These are phyloP conservation scores for Nyctibius bracteatus DNA, from an alignment of 2,113 vertebrate species.

Conservation along the genomic window DNA sequence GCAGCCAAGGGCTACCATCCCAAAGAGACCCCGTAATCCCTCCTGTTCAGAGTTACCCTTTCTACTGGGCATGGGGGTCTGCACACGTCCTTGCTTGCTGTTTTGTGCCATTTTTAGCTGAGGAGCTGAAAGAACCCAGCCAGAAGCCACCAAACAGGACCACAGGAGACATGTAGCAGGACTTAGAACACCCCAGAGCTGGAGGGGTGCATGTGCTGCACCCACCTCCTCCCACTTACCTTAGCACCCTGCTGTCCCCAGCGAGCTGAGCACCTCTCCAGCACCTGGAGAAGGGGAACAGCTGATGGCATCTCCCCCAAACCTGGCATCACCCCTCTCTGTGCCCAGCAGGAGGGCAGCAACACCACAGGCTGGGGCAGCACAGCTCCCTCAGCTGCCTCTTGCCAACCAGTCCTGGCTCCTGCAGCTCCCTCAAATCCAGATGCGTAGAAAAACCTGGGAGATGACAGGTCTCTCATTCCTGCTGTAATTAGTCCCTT, in stretches of 20 bases:
- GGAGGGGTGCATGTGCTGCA: background rate
- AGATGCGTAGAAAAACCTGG: background rate
- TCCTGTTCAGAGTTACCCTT: background rate
- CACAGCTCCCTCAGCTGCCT: background rate
- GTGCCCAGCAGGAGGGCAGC: background rate
- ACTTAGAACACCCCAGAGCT: background rate
- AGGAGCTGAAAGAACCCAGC: background rate
- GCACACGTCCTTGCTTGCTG: background rate
- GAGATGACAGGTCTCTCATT: conserved; percentile 3
- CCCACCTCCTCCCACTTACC: background rate
- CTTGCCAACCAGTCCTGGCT: background rate
- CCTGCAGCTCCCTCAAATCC: background rate
- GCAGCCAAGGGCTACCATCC: background rate
- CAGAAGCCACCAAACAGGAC: background rate
- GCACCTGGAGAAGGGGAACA: background rate
- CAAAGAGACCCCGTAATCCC: fast-evolving
- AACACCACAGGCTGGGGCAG: background rate
- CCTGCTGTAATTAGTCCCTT: conserved; percentile 34
- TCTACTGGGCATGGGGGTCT: background rate
- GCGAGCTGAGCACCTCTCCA: background rate
- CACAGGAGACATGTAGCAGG: fast-evolving
- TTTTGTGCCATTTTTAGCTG: background rate
- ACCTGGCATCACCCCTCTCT: background rate
- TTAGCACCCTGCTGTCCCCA: fast-evolving
- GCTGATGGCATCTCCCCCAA: background rate